Evolutionary conservation across 2,888 invertebrate species (phyloP), one percentile per base, ranked within the genome.

Genomic region (Sarcophaga rosellei): DNA sequence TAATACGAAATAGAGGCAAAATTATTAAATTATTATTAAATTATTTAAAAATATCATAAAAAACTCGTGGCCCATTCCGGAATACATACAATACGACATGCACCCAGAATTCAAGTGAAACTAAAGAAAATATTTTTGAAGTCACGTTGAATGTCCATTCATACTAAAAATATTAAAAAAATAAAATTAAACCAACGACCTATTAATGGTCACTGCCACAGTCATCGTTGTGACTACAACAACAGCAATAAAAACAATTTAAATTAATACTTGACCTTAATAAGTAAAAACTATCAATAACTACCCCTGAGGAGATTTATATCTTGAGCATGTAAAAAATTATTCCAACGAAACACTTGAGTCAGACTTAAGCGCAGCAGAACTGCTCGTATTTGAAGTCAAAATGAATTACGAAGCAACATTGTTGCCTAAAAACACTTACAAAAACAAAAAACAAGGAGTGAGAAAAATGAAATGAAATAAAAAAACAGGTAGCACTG

Each of bases 401-500:
- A 12, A 53, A 53, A 3, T 53, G 15, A 35, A 35, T 35, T 35
- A 35, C 15, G 53, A 53, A 17, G 53, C 74, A 85, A 69, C 77
- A 81, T 75, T 75, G 63, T 79, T 84, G 74, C 12, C 47, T 53
- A 75, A 75, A 65, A 75, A 65, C 65, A 79, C 65, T 21, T 17
- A 53, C 53, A 79, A 78, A 20, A 23, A 68, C 35, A 12, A 12
- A 45, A 12, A 47, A 45, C 3, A 45, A 72, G 23, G 23, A 23
- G 23, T 23, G 25, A 47, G 12, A 47, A 47, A 12, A 47, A 53
- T 53, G 17, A 15, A 53, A 53, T 53, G 5, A 4, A 66, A 59
- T 66, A 35, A 62, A 21, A 70, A 86, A 81, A 84, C 86, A 84
- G 86, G 86, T 86, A 84, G 84, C 86, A 74, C n/a, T 70, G 45